Base-by-base conservation (phyloP, 2,113 vertebrate species). In the Aspidoscelis tigris region DNA sequence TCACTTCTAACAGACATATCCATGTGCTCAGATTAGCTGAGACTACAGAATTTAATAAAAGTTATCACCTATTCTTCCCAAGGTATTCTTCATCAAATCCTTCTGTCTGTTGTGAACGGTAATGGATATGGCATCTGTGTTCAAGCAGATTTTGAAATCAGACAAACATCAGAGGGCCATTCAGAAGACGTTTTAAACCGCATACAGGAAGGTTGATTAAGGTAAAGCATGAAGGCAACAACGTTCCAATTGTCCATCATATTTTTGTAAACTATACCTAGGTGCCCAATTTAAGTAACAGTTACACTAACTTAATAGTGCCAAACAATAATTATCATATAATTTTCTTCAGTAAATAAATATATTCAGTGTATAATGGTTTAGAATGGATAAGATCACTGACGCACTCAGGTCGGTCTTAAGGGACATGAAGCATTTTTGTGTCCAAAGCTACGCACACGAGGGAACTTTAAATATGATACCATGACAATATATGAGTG, bases 1-100 rank as follows among this genome's bases (percentile, higher is more conserved):
- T 93, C 91, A 93, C 92, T 91, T 85, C 9, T 89, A 94, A 90
- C 80, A 92, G 91, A 78, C 88, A 90, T 90, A 91, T 91, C 92
- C 91, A 88, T 86, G 88, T 71, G 88, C 88, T 85, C 84, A 93
- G 92, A 94, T 94, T 87, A 94, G 87, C 89, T 87, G 89, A 93
- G 88, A 85, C 87, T 84, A 92, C 88, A 86, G 93, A 94, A 95
- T 94, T 94, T 93, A 93, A 94, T 94, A 92, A 92, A 93, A 93
- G 71, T 92, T 92, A 93, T 90, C 88, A 87, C 89, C 91, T 86
- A 87, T 89, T 91, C 91, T 88, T 83, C 86, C 88, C 85, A 88
- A 90, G 85, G 87, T 90, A 92, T 85, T 93, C 33, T 43, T 93
- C 85, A 81, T 70, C 72, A 89, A 78, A 75, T 90, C 82, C 83